Base-by-base conservation (phyloP, 2,888 invertebrate genomes). In the Oxyteleia sp. region DNA sequence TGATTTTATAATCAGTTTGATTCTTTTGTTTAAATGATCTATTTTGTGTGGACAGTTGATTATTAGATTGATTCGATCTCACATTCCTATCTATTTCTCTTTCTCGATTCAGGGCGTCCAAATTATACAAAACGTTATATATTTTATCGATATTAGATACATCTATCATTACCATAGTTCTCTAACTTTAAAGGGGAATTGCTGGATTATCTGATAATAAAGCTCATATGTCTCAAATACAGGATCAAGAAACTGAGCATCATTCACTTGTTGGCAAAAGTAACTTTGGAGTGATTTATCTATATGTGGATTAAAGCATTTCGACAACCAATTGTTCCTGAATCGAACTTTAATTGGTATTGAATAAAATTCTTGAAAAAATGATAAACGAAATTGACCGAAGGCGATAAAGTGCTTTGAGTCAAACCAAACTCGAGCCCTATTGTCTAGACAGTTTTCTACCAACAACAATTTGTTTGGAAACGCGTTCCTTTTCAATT, bases 181-280 rank as follows among this genome's bases (percentile, higher is more conserved):
- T 79, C 43, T 0, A 66, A 61, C 0, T 75, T 16, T 15, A 86
- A 35, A 0, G 79, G 81, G 79, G 7, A 84, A 35, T 72, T 84
- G 84, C 38, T 86, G 76, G 13, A 82, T 47, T 8, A 85, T 78
- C 1, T 59, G 74, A 55, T 82, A 83, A 47, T 80, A 47, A 4
- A 84, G 16, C 49, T 82, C 82, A 69, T 76, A 75, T 4, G 45
- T 29, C 1, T 66, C 16, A 7, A 53, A 29, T 26, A 32, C 26
- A 13, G 49, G 49, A n/a, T 51, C 49, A 51, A 85, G 72, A 66
- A 57, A 81, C 55, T 38, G 45, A 35, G 75, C 71, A 5, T 64
- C 49, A 57, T 64, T 76, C 1, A 71, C 10, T 59, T 71, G 85
- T 10, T 72, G 43, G 16, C 51, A 53, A 55, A 81, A 84, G 76